Conservation (phyloP, 2,113 vertebrate species). For the Mus pahari region DNA sequence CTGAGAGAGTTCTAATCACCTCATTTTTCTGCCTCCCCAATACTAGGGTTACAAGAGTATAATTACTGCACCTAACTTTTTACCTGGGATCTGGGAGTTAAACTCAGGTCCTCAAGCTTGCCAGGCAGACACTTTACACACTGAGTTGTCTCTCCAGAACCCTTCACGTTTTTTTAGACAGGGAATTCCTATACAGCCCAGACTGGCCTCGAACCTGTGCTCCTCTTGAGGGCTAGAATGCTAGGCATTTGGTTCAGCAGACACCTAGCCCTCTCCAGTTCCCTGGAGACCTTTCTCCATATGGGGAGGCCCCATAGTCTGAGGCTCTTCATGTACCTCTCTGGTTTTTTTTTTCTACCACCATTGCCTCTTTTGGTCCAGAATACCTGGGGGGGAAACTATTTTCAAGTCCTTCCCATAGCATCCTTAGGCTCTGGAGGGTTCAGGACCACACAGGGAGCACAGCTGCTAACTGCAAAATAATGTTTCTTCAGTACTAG, state of each 20-base stretch:
- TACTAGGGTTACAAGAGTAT: not conserved
- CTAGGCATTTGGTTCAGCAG: not conserved
- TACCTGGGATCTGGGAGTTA: not conserved
- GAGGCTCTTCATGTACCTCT: not conserved
- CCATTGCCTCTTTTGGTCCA: not conserved
- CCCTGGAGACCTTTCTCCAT: constrained; percentile 7
- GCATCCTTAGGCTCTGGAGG: not conserved
- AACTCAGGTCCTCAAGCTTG: not conserved
- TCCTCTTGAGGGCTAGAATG: too few relatives aligned
- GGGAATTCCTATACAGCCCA: not conserved
- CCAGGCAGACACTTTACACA: not conserved
- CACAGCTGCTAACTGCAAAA: fast-evolving
- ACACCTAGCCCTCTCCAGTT: not conserved
- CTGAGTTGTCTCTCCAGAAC: not conserved
- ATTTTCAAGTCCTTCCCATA: not conserved
- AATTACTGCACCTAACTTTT: too few relatives aligned
- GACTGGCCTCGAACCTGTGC: not conserved
- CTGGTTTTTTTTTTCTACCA: not conserved
- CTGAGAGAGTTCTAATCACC: not conserved
- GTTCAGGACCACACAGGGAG: not conserved
- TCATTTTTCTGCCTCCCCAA: not conserved
- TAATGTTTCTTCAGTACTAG: not conserved
- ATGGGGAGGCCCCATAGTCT: not conserved
- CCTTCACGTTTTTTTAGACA: not conserved
- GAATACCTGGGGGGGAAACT: not conserved